Evolutionary conservation across 2,888 invertebrate species (phyloP).

Genomic region (Seira sanloemensis): DNA sequence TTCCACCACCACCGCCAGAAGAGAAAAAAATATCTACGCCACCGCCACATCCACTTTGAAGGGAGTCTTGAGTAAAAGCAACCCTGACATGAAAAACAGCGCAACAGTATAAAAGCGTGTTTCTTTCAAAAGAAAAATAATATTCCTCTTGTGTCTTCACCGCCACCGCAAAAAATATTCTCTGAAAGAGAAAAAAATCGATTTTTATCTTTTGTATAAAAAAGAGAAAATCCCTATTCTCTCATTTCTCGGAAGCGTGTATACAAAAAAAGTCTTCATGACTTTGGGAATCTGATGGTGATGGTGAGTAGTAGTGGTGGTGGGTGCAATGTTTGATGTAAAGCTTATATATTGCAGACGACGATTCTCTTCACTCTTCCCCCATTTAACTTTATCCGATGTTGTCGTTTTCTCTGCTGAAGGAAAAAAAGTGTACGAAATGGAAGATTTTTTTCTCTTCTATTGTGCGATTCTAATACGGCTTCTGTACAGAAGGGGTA

Average conservation of each 20-base stretch:
- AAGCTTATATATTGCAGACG: slow-evolving; percentile 33
- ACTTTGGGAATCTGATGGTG: background rate
- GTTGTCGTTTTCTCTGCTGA: slow-evolving; percentile 44
- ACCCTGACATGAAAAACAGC: background rate
- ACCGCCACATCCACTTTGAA: too few species aligned
- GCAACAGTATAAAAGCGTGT: background rate
- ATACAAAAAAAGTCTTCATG: background rate
- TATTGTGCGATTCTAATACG: background rate
- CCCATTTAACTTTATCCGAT: slow-evolving; percentile 53
- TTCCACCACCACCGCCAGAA: slow-evolving; percentile 19
- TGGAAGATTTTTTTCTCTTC: too few species aligned
- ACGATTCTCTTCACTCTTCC: slow-evolving; percentile 35
- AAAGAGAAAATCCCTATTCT: slow-evolving; percentile 59
- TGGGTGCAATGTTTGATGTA: slow-evolving; percentile 25
- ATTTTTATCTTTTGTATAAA: slow-evolving; percentile 50
- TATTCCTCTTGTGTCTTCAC: background rate
- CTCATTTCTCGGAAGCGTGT: slow-evolving; percentile 30
- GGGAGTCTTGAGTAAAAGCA: too few species aligned
- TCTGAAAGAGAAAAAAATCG: slow-evolving; percentile 39
- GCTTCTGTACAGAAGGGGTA: slow-evolving; percentile 1
- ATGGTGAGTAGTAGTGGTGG: background rate
- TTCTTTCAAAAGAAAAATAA: background rate
- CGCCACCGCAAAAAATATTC: background rate
- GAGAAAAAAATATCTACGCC: too few species aligned
- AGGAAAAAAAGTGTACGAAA: background rate